Percentiles rank a stretch among this genome's conserved stretches.
Conservation (phyloP, 2,888 invertebrate species). For the Nineta flava region DNA sequence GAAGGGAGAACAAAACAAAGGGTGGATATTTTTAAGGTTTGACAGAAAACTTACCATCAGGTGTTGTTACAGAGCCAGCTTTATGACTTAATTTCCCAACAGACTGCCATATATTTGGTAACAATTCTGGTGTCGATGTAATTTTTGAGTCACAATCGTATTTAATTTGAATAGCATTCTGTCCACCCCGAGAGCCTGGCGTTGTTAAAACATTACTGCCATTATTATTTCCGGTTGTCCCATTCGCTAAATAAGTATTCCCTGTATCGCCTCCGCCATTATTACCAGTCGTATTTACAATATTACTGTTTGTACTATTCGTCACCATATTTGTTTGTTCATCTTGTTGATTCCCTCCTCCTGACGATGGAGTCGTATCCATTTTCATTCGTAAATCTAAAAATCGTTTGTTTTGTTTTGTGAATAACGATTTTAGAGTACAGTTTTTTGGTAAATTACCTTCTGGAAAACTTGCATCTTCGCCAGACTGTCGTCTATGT, state of each 20-base stretch:
- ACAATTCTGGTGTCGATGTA: conserved; percentile 30
- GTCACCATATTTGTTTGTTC: conserved; percentile 22
- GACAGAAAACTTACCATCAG: conserved; percentile 69
- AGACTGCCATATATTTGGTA: conserved; percentile 38
- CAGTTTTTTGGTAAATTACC: conserved; percentile 20
- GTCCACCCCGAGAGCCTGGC: conserved; percentile 26
- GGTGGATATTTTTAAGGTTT: too few species aligned
- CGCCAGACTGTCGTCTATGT: conserved; percentile 4
- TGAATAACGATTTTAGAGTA: not conserved
- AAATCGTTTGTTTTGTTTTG: not conserved
- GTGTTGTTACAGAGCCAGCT: conserved; percentile 67
- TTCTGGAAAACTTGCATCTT: conserved; percentile 29
- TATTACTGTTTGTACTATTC: conserved; percentile 24
- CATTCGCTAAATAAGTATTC: conserved; percentile 22
- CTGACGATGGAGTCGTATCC: conserved; percentile 27
- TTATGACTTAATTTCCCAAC: conserved; percentile 36
- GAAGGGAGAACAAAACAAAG: too few species aligned
- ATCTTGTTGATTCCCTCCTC: conserved; percentile 9
- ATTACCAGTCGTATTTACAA: conserved; percentile 22
- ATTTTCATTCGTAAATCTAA: conserved; percentile 64
- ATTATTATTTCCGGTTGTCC: conserved; percentile 23
- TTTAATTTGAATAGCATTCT: conserved; percentile 29
- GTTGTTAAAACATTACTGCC: conserved; percentile 41
- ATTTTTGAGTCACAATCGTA: conserved; percentile 42
- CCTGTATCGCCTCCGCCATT: conserved; percentile 19